Percentiles rank a stretch among this genome's conserved stretches.
These are phyloP conservation scores for Pantherophis alleghaniensis DNA, from an alignment of 2,797 vertebrate species.

Conservation along the genomic window DNA sequence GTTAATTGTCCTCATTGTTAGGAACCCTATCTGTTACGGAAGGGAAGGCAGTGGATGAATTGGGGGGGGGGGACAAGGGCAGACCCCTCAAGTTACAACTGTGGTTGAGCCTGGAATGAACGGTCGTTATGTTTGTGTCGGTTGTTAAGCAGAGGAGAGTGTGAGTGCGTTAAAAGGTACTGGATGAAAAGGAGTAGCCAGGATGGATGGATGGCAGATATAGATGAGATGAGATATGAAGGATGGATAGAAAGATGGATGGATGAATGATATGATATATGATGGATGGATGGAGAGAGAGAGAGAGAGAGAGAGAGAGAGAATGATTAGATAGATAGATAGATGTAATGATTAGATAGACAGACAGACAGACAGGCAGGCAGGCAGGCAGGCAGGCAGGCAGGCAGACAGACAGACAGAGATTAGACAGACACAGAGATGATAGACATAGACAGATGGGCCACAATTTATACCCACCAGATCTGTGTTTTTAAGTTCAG, in stretches of 20 bases:
- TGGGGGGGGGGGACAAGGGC: too few species aligned
- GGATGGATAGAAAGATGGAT: background rate
- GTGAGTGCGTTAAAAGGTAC: background rate
- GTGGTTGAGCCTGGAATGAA: background rate
- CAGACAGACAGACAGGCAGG: too few species aligned
- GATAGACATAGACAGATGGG: background rate
- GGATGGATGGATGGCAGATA: background rate
- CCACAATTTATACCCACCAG: background rate
- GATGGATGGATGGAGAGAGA: too few species aligned
- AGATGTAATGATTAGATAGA: too few species aligned
- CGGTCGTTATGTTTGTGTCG: rapidly evolving
- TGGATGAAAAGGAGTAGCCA: background rate
- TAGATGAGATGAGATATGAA: too few species aligned
- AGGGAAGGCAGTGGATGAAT: too few species aligned
- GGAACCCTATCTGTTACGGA: too few species aligned
- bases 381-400: rapidly evolving
- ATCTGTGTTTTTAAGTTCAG: background rate
- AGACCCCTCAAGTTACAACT: background rate
- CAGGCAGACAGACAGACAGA: too few species aligned
- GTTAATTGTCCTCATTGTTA: too few species aligned
- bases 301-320: too few species aligned
- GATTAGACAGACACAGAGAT: too few species aligned
- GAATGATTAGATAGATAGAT: too few species aligned
- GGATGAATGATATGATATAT: background rate
- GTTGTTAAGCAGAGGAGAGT: background rate